Base-by-base conservation (phyloP, 2,113 vertebrate genomes). In the Sinocyclocheilus grahami region DNA sequence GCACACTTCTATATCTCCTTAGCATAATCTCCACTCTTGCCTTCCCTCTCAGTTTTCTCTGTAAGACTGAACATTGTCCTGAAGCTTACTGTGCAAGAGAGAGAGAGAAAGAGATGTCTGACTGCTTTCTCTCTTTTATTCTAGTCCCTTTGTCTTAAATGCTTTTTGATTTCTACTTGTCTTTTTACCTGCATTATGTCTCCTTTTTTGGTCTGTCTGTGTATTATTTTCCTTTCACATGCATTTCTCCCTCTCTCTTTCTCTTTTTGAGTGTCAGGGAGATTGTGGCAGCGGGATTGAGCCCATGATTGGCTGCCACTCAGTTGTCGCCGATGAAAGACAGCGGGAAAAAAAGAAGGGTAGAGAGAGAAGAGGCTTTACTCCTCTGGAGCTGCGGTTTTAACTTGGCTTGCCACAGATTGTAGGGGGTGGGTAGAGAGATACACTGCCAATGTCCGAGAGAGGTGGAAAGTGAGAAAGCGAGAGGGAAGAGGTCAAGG, bases 251-350 rank as follows among this genome's bases (percentile, higher is more conserved):
- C 74, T 81, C 82, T 72, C 84, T 85, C 63, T 79, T 30, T 65
- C 90, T 93, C 87, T 90, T 91, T 89, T 87, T 93, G 92, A 93
- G 93, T 94, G 94, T 94, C 94, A 95, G 91, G 33, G 92, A 91
- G 92, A 91, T 92, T 93, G 93, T 92, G 90, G 92, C 93, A 53
- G 88, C 89, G 91, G 91, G 93, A 93, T 92, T 94, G 90, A 85
- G 90, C 91, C 89, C 89, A 92, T 95, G 94, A 95, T 95, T 96
- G 94, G 94, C 93, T 95, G 93, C 94, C 94, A 95, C 95, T 95
- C 93, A 95, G 91, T 93, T 94, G 92, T 95, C 93, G 83, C 92
- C 84, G 85, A 93, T 93, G 93, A 94, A 95, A 93, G 91, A 91
- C 86, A 88, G 87, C 74, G 77, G 67, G 22, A 83, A 86, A 30